phyloP scores from a whole-genome alignment of 1,140 invertebrate species.

The Probaryconus sp. region DNA sequence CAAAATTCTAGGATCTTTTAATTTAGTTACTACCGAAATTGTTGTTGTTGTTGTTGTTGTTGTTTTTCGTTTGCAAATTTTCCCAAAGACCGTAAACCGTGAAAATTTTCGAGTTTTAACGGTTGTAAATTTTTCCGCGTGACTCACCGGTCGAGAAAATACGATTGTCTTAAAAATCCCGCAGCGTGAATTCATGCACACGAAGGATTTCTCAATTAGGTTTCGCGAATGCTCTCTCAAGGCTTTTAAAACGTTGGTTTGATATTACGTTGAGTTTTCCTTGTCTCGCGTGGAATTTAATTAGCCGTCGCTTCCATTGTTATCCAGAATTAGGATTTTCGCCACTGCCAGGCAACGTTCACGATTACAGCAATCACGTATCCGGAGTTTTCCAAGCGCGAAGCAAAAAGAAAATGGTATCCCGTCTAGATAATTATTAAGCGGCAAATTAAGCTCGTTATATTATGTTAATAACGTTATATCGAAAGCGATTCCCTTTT shows the following conservation, averaged over 20 bases:
- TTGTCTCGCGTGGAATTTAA: conserved; percentile 69
- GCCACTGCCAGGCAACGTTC: conserved; percentile 62
- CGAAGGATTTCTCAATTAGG: conserved; percentile 52
- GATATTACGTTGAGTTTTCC: conserved; percentile 53
- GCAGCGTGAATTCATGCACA: conserved; percentile 31
- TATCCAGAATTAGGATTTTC: conserved; percentile 74
- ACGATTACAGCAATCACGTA: conserved; percentile 71
- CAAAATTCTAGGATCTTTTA: too few species aligned
- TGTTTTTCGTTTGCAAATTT: too few species aligned
- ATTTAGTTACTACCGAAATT: too few species aligned
- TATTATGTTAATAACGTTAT: conserved; percentile 28
- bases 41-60: too few species aligned
- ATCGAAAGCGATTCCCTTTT: conserved; percentile 18
- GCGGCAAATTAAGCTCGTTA: conserved; percentile 32
- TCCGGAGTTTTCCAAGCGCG: conserved; percentile 73
- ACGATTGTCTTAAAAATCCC: conserved; percentile 16
- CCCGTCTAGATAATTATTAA: conserved; percentile 32
- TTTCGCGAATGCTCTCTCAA: conserved; percentile 57
- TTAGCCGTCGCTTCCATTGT: conserved; percentile 76
- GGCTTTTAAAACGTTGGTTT: conserved; percentile 42
- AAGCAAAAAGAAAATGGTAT: conserved; percentile 50
- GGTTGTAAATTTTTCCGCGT: conserved; percentile 15
- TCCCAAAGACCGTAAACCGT: too few species aligned
- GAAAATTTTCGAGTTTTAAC: too few species aligned
- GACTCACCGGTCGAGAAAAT: conserved; percentile 10